Evolutionary conservation across 2,888 invertebrate genomes (phyloP), one percentile per base, ranked within the genome.

Genomic region (Eupithecia dodoneata): DNA sequence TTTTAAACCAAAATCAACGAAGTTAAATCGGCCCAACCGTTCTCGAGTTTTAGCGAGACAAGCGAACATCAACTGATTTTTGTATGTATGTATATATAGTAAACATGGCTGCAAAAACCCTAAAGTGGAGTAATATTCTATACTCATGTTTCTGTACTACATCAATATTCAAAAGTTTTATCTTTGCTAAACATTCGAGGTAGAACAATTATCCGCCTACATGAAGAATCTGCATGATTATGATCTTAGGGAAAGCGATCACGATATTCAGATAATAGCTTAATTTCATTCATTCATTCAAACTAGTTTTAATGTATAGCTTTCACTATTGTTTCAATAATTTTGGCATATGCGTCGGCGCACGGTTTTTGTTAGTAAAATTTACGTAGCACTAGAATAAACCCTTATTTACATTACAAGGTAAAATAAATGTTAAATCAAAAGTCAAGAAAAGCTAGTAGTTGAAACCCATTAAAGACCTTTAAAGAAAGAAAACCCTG

Each of bases 121-220:
- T 5, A 18, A 59, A 59, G 18, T 59, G 1, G 18, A 10, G 18
- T 59, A 59, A 10, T 30, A 30, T 10, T 10, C 42, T 71, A 4
- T 12, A 52, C 55, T 52, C 52, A n/a, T 52, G 52, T 52, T 52
- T 15, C 55, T n/a, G 7, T 2, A 7, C 78, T 67, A 71, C 47
- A 71, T 59, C 59, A 49, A 49, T 45, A 65, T 79, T 73, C 66
- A 15, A 47, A 67, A 30, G 71, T 81, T 82, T 81, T 81, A 75
- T 80, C 73, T 78, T 77, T 75, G 79, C 81, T 69, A 83, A 81
- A 77, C 80, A 76, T 71, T 73, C 41, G 67, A 55, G 71, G 73
- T 52, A 70, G 18, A 76, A 78, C 78, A 78, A 79, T 80, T 80
- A 75, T 74, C 69, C 80, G 76, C 80, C 81, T 74, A 82, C 80